Evolutionary conservation across 1,140 invertebrate species (phyloP).

Genomic region (Drosophila equinoxialis): DNA sequence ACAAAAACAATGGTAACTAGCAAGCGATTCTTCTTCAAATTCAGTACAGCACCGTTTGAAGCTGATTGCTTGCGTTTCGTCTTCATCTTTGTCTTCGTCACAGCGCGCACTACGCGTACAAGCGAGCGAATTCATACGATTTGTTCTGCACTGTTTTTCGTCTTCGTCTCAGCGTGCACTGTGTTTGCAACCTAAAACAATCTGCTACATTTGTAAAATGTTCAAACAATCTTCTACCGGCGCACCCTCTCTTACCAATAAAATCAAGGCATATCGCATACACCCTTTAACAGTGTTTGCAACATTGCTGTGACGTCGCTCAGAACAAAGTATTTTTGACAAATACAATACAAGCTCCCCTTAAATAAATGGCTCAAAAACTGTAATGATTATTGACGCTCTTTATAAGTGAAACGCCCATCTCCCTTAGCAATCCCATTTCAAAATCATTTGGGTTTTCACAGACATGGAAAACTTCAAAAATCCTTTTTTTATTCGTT

Average conservation of each 20-base stretch:
- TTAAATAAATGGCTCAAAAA: constrained; percentile 73
- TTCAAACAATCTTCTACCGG: constrained; percentile 51
- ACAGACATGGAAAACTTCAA: too few species aligned
- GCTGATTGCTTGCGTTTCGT: background rate
- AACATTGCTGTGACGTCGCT: constrained; percentile 47
- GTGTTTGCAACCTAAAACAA: constrained; percentile 37
- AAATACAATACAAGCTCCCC: constrained; percentile 28
- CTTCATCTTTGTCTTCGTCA: too few species aligned
- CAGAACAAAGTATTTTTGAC: constrained; percentile 46
- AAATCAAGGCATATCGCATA: constrained; percentile 56
- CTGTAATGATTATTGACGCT: constrained; percentile 80
- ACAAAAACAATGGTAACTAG: constrained; percentile 17
- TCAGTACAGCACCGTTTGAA: constrained; percentile 19
- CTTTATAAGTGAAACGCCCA: too few species aligned
- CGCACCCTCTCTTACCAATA: constrained; percentile 38
- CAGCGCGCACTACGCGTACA: too few species aligned
- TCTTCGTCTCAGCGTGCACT: too few species aligned
- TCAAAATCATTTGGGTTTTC: too few species aligned
- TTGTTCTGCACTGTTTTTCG: too few species aligned
- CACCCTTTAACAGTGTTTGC: constrained; percentile 38
- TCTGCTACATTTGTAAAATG: constrained; percentile 76
- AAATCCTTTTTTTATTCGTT: too few species aligned
- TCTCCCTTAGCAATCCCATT: too few species aligned
- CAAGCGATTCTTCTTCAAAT: constrained; percentile 21
- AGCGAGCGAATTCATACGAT: too few species aligned